phyloP scores from a whole-genome alignment of 2,888 invertebrate genomes.

The Pseudolycoriella hygida region DNA sequence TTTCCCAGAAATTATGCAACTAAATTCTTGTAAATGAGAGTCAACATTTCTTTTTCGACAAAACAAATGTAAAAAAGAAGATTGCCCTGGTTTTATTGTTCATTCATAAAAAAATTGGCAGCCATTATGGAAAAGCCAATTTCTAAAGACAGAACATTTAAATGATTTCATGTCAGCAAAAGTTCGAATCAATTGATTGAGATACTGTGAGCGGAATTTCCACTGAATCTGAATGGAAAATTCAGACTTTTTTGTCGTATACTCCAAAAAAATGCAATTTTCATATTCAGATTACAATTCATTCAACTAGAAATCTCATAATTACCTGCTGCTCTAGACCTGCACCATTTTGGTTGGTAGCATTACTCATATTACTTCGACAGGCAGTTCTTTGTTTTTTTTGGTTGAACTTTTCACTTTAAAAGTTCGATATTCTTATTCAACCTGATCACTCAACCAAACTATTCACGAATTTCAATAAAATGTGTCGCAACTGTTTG shows the following conservation, averaged over 20 bases:
- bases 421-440: constrained; percentile 1
- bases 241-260: background rate
- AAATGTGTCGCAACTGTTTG: background rate
- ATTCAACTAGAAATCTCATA: background rate
- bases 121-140: background rate
- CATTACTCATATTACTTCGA: constrained; percentile 99
- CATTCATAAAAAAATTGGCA: background rate
- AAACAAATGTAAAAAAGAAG: too few species aligned
- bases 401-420: background rate
- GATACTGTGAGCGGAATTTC: background rate
- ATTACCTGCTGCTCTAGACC: constrained; percentile 99
- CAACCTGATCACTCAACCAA: too few species aligned
- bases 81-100: too few species aligned
- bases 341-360: constrained; percentile 99
- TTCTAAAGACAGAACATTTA: too few species aligned
- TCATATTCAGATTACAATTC: background rate
- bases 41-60: too few species aligned
- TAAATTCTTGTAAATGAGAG: too few species aligned
- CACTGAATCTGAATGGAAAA: background rate
- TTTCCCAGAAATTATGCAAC: too few species aligned
- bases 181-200: too few species aligned
- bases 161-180: too few species aligned
- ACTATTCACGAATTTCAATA: background rate
- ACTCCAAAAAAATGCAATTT: too few species aligned
- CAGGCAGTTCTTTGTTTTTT: constrained; percentile 2